Percentiles rank a stretch among this genome's conserved stretches.
These are phyloP conservation scores for Diarsia rubi DNA, from an alignment of 2,888 invertebrate species.

Conservation along the genomic window DNA sequence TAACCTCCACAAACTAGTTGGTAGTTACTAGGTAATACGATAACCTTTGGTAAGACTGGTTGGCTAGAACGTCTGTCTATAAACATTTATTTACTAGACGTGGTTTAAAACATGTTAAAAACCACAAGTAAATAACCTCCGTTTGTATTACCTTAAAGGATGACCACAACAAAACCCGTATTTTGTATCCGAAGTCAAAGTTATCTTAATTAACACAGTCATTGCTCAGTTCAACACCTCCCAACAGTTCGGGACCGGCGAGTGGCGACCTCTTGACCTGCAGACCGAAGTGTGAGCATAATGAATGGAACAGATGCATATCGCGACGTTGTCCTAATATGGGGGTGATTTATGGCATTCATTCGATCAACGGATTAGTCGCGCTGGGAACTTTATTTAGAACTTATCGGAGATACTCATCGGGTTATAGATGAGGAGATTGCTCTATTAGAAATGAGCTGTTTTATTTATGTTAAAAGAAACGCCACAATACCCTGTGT, in stretches of 20 bases:
- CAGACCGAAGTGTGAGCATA: conserved; percentile 19
- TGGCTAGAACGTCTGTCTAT: too few species aligned
- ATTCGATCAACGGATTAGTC: conserved; percentile 51
- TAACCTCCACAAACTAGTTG: too few species aligned
- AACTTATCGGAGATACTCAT: conserved; percentile 37
- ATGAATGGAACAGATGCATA: conserved; percentile 55
- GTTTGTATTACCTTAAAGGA: background rate
- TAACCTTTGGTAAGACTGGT: too few species aligned
- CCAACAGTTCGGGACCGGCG: background rate
- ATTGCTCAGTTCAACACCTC: conserved; percentile 35
- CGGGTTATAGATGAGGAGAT: conserved; percentile 10
- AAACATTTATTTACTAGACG: too few species aligned
- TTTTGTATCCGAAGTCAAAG: background rate
- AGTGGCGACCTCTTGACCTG: conserved; percentile 38
- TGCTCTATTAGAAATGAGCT: background rate
- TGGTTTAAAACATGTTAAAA: too few species aligned
- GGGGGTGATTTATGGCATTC: conserved; percentile 55
- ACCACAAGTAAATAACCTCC: too few species aligned
- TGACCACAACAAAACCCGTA: background rate
- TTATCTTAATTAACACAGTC: conserved; percentile 43
- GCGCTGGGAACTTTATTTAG: conserved; percentile 29
- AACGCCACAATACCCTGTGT: background rate
- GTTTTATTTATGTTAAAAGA: background rate
- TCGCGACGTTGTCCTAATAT: conserved; percentile 51
- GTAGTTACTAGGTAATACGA: too few species aligned